Base-by-base conservation (phyloP, 2,113 vertebrate species). In the Anguilla rostrata region DNA sequence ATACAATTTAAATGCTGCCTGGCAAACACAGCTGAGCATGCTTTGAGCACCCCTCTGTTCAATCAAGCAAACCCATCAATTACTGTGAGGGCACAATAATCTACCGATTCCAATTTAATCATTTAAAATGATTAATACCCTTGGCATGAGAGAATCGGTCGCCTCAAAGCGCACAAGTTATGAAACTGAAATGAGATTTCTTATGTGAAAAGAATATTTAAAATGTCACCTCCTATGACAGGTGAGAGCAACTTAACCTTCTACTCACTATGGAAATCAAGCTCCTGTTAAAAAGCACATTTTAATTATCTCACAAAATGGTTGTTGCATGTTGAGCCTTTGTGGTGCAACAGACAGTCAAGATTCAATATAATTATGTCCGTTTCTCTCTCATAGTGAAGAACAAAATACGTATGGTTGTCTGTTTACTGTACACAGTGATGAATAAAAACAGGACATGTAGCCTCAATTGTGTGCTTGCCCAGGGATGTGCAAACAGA, bases 181-280 rank as follows among this genome's bases (percentile, higher is more conserved):
- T 56, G 29, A 53, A 82, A 56, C 22, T 82, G 34, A 82, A 53
- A 82, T 34, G 29, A 82, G 49, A 40, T 53, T 41, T 5, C 40
- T 15, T 81, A 41, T 43, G 79, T 26, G 26, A 22, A 9, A 26
- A 26, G 41, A 81, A 22, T 40, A 34, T 20, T 6, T 22, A 82
- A 82, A n/a, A 15, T 46, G 26, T 41, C 81, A 53, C 81, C 43
- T 82, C 81, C 39, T 26, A n/a, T 82, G 41, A 82, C 81, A 49
- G 81, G 81, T 14, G 40, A 53, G n/a, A 41, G 46, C 43, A 43
- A 16, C 5, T 14, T 46, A 43, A 26, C 20, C 11, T 7, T 82
- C n/a, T 75, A 75, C n/a, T n/a, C n/a, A 75, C 49, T 53, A 12
- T 34, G 5, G 5, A 6, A 2, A 75, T 34, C n/a, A 29, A 66